Percentiles rank a stretch among this genome's conserved stretches.
These are phyloP conservation scores for Leptocoma aspasia DNA, from an alignment of 2,113 vertebrate genomes.

Conservation along the genomic window DNA sequence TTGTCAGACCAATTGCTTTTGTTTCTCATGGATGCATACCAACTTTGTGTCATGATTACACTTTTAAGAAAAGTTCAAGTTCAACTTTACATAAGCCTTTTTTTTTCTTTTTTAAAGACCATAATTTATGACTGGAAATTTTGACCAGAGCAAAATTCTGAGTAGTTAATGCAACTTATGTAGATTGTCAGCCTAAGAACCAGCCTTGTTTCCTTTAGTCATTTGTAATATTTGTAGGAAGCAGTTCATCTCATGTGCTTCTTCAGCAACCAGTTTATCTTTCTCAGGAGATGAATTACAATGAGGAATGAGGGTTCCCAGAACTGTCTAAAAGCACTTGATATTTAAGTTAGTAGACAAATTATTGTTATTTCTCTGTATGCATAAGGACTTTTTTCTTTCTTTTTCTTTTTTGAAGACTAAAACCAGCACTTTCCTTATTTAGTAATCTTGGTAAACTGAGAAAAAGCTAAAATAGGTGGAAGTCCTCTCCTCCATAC, in stretches of 20 bases:
- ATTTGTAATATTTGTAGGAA: background rate
- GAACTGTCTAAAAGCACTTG: background rate
- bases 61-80: background rate
- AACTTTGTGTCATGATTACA: constrained; percentile 28
- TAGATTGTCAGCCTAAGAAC: background rate
- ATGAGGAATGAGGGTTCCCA: background rate
- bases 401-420: background rate
- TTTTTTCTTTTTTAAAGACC: background rate
- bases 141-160: background rate
- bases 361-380: background rate
- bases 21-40: constrained; percentile 32
- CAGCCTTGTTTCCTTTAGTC: background rate
- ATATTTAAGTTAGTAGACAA: background rate
- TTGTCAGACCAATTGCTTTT: constrained; percentile 31
- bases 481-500: background rate
- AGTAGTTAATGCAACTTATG: background rate
- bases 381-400: background rate
- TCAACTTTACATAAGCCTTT: background rate
- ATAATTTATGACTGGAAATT: constrained; percentile 31
- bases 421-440: background rate
- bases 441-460: background rate
- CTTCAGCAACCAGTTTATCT: constrained; percentile 17
- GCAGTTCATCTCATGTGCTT: background rate
- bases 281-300: background rate
- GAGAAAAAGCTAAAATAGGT: background rate